phyloP scores from a whole-genome alignment of 2,888 invertebrate genomes.

The Himalopsyche japonica region DNA sequence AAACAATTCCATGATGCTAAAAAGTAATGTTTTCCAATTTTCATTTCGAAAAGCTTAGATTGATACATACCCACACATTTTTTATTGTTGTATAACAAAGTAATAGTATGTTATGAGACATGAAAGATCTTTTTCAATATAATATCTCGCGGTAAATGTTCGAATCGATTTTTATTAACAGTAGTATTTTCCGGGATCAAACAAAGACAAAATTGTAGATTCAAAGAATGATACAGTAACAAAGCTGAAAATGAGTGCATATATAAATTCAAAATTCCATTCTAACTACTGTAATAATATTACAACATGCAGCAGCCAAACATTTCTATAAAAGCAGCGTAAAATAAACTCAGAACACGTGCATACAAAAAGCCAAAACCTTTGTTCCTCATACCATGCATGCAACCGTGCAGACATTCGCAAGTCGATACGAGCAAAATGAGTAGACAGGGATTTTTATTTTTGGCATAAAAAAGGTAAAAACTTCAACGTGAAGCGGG shows the following conservation, averaged over 20 bases:
- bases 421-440: conserved; percentile 8
- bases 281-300: background rate
- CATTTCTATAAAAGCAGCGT: background rate
- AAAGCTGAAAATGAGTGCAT: background rate
- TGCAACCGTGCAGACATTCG: conserved; percentile 20
- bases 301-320: background rate
- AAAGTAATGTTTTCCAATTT: too few species aligned
- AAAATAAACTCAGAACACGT: background rate
- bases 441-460: conserved; percentile 11
- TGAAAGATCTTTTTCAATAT: too few species aligned
- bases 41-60: too few species aligned
- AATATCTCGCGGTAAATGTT: too few species aligned
- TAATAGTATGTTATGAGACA: too few species aligned
- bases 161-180: background rate
- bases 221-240: background rate
- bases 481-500: background rate
- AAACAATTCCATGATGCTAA: too few species aligned
- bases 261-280: background rate
- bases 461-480: background rate
- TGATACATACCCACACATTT: too few species aligned
- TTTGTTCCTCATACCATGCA: conserved; percentile 8
- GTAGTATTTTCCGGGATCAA: background rate
- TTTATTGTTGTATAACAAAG: too few species aligned
- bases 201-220: background rate
- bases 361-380: conserved; percentile 5